Evolutionary conservation across 2,888 invertebrate genomes (phyloP), one percentile per base, ranked within the genome.

Genomic region (Tethea ocularis): DNA sequence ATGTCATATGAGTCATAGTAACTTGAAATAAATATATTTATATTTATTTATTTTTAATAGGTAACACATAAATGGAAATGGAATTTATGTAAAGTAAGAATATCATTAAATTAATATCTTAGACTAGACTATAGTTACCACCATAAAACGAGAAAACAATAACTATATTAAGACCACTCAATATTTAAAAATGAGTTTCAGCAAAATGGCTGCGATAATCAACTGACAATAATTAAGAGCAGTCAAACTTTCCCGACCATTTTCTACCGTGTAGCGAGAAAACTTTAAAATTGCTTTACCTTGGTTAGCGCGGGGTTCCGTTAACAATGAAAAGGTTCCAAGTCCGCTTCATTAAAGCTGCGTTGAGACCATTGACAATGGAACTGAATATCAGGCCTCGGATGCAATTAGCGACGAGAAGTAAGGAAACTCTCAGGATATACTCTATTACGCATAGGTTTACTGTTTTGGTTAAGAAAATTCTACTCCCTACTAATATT

Each of bases 341-440:
- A 88, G 83, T 80, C 85, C 80, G 82, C 87, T 89, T 89, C 88
- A 89, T 90, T 90, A 89, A 86, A 84, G 83, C 78, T 78, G 80
- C 78, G 79, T 80, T 78, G 78, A 69, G 71, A 75, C 64, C 70
- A 78, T 82, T 82, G 79, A 87, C 88, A 87, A 88, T 87, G 77
- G 83, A 66, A 60, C 75, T 77, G 78, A 80, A 81, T 77, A 74
- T 72, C 73, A 78, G 78, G 73, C 69, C 76, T 77, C 81, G 84
- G 84, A 88, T 87, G 88, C 87, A 89, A 90, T 91, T 90, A 91
- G 75, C 72, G 75, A 60, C 67, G 63, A 64, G 63, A 60, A 59
- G 53, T 59, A 65, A n/a, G 69, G 69, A 68, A 69, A 63, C 69
- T 60, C 58, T 58, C 56, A 56, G 51, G 56, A 57, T 53, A 57